Conservation (phyloP, 2,888 invertebrate species). For the Drosophila tripunctata region DNA sequence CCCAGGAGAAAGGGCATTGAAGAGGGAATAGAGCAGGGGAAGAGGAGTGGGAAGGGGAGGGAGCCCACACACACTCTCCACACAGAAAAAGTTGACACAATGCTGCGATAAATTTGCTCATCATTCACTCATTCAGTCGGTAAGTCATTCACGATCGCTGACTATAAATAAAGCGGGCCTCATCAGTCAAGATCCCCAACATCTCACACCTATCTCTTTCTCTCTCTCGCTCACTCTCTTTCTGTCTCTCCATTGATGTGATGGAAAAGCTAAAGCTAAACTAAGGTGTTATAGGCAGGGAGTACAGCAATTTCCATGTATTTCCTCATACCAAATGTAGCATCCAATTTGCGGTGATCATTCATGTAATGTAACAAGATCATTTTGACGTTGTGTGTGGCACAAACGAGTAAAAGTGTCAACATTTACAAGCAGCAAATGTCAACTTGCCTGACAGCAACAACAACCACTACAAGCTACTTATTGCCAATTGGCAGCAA, state of each 20-base stretch:
- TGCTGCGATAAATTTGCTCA: slow-evolving; percentile 80
- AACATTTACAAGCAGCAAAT: slow-evolving; percentile 83
- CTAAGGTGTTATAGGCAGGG: slow-evolving; percentile 62
- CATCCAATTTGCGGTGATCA: slow-evolving; percentile 79
- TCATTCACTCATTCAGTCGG: slow-evolving; percentile 77
- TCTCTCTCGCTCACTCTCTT: background rate
- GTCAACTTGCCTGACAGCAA: slow-evolving; percentile 80
- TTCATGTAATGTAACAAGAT: slow-evolving; percentile 79
- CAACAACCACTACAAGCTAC: slow-evolving; percentile 11
- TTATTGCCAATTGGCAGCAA: slow-evolving; percentile 54
- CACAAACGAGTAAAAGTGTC: slow-evolving; percentile 80
- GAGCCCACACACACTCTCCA: slow-evolving; percentile 13
- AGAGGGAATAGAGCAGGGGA: background rate
- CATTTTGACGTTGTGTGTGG: slow-evolving; percentile 63
- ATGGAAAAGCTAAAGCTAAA: slow-evolving; percentile 11
- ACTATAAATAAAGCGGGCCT: slow-evolving; percentile 77
- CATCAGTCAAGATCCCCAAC: slow-evolving; percentile 63
- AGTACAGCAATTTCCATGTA: slow-evolving; percentile 48
- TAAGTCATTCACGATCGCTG: slow-evolving; percentile 75
- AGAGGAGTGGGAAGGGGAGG: background rate
- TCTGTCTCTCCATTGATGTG: background rate
- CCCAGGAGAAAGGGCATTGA: slow-evolving; percentile 1
- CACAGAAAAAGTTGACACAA: slow-evolving; percentile 67
- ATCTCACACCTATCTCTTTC: background rate
- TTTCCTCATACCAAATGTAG: slow-evolving; percentile 60